phyloP scores from a whole-genome alignment of 2,113 vertebrate species.

The Dipodomys merriami region DNA sequence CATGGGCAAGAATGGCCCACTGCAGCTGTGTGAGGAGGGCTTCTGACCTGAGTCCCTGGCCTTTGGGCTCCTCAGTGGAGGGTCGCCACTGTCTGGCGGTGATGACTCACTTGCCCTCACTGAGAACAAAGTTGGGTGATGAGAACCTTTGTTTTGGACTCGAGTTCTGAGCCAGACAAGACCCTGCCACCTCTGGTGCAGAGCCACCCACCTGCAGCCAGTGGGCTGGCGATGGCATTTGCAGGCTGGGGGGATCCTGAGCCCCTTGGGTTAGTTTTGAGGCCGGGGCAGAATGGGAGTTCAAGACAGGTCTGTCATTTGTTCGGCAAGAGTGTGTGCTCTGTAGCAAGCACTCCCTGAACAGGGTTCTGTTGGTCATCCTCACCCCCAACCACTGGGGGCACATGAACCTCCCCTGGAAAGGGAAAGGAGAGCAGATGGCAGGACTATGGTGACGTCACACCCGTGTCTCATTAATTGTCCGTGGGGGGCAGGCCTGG shows the following conservation, averaged over 20 bases:
- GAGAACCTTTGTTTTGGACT: constrained; percentile 73
- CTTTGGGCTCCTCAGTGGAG: not conserved
- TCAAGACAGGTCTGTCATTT: not conserved
- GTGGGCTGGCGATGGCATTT: not conserved
- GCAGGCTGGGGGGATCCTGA: not conserved
- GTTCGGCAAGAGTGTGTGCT: not conserved
- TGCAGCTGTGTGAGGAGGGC: not conserved
- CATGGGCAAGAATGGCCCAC: not conserved
- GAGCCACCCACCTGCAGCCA: not conserved
- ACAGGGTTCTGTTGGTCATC: not conserved
- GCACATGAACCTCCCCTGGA: too few relatives aligned
- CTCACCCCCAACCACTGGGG: too few relatives aligned
- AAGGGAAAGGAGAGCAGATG: too few relatives aligned
- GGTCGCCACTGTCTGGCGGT: constrained; percentile 42
- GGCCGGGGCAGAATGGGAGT: not conserved
- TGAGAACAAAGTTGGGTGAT: constrained; percentile 73
- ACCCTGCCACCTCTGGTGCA: not conserved
- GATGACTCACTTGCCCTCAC: constrained; percentile 74
- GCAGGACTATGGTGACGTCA: not conserved
- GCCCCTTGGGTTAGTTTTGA: not conserved
- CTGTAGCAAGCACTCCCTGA: too few relatives aligned
- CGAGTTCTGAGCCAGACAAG: constrained; percentile 79
- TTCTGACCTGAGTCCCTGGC: not conserved
- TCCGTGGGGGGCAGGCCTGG: not conserved
- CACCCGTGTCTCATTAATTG: not conserved